phyloP scores from a whole-genome alignment of 53 echinoderm and acorn worm species.

The Patiria pectinifera region DNA sequence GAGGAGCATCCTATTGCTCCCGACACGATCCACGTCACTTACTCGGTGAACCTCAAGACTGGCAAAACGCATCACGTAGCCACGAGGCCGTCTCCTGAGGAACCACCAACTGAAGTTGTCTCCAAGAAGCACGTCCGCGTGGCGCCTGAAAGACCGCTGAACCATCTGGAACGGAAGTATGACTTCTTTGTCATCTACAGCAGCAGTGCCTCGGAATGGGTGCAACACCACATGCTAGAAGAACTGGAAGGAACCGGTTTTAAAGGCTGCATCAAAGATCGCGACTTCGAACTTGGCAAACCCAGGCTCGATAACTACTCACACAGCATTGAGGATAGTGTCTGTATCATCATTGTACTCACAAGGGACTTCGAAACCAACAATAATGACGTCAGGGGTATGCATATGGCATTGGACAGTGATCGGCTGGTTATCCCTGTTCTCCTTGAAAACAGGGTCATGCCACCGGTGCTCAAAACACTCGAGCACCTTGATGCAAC shows the following conservation, averaged over 20 bases:
- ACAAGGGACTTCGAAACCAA: constrained; percentile 13
- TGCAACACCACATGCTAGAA: constrained; percentile 21
- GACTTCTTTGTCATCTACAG: constrained; percentile 57
- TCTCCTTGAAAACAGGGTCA: constrained; percentile 4
- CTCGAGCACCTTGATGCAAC: constrained; percentile 9
- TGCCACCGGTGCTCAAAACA: background rate
- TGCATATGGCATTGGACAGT: background rate
- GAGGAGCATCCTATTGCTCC: background rate
- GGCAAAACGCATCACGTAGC: background rate
- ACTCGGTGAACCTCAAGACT: background rate
- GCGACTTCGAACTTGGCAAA: constrained; percentile 38
- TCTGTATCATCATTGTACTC: constrained; percentile 26
- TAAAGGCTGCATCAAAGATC: constrained; percentile 55
- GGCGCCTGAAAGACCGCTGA: background rate
- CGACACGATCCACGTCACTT: constrained; percentile 1
- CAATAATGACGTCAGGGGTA: background rate
- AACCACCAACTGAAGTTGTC: background rate
- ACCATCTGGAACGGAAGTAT: constrained; percentile 7
- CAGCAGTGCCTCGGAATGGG: constrained; percentile 32
- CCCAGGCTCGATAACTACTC: constrained; percentile 7
- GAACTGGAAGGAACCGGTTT: constrained; percentile 36
- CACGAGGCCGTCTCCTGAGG: background rate
- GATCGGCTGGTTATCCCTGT: constrained; percentile 7
- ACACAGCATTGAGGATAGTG: constrained; percentile 22
- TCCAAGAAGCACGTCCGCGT: background rate